Conservation (phyloP, 2,113 vertebrate species). For the Scytalopus superciliaris region DNA sequence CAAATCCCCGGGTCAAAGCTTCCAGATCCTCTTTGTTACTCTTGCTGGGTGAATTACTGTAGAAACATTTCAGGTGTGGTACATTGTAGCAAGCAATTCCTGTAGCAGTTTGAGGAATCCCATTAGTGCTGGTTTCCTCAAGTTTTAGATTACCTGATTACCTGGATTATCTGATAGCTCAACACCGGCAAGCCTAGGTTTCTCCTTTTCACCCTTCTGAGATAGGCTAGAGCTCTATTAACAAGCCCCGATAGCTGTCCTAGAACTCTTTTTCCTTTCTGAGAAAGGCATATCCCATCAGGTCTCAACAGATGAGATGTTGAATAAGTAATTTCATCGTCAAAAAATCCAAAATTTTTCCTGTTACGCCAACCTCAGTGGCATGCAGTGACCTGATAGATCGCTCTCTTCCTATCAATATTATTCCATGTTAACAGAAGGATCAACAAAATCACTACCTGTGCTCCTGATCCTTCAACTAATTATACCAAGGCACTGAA, state of each 20-base stretch:
- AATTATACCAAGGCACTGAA: neutral
- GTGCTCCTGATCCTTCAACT: neutral
- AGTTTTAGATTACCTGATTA: neutral
- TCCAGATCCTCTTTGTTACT: neutral
- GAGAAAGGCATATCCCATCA: neutral
- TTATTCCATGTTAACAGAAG: neutral
- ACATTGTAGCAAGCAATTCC: neutral
- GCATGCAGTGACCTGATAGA: neutral
- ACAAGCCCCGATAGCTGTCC: neutral
- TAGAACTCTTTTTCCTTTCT: neutral
- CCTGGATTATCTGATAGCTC: neutral
- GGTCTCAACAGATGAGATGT: neutral
- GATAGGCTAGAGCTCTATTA: neutral
- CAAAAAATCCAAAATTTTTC: neutral
- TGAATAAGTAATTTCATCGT: neutral
- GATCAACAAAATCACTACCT: neutral
- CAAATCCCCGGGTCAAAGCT: neutral
- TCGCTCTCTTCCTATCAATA: neutral
- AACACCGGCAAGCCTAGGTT: neutral
- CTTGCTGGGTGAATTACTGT: too few relatives aligned
- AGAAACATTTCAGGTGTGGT: neutral
- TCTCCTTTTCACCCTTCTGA: neutral
- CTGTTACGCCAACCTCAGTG: neutral
- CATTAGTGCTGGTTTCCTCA: neutral
- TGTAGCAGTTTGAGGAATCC: too few relatives aligned